Evolutionary conservation across 2,113 vertebrate species (phyloP), one percentile per base, ranked within the genome.

Genomic region (Potamarius usumacintae): DNA sequence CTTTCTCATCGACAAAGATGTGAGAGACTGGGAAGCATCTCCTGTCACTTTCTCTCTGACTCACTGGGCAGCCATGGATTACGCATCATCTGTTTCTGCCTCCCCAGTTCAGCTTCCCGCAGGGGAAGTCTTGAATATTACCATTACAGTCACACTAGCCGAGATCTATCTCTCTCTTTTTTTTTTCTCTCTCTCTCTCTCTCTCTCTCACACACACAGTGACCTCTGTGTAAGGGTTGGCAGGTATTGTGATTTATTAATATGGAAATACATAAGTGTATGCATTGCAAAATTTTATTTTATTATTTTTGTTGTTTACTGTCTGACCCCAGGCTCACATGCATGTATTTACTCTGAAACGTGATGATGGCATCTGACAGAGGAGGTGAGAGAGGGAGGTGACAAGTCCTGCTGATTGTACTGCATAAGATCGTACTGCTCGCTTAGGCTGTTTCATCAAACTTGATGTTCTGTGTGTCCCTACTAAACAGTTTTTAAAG

Each of bases 21-120:
- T 52, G 27, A 9, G 15, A 62, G 60, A 86, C 50, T 55, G 20
- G 60, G 52, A 86, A 85, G 58, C 15, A 20, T 86, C 72, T 48
- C 48, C 14, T 72, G 63, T 71, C 52, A 71, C 34, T 74, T 27
- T 20, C 57, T 57, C 30, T 69, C 57, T 76, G 12, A 18, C 25
- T 63, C 25, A 42, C 42, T 77, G 50, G 58, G 53, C 72, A 50
- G 83, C 20, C 34, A 30, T 60, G 79, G 89, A 90, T 90, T 88
- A 93, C 90, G 91, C 90, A 87, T 80, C 89, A 92, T 91, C 92
- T 63, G 84, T 87, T 83, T 87, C 82, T 77, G 87, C 63, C 69
- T 55, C 72, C 76, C 69, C 8, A 34, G 1, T 55, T 60, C 7
- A n/a, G 18, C 30, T 82, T 74, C 65, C 79, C 30, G 7, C 65